These are phyloP conservation scores for Thamnophis sirtalis DNA, from an alignment of 2,113 vertebrate genomes.

Conservation along the genomic window DNA sequence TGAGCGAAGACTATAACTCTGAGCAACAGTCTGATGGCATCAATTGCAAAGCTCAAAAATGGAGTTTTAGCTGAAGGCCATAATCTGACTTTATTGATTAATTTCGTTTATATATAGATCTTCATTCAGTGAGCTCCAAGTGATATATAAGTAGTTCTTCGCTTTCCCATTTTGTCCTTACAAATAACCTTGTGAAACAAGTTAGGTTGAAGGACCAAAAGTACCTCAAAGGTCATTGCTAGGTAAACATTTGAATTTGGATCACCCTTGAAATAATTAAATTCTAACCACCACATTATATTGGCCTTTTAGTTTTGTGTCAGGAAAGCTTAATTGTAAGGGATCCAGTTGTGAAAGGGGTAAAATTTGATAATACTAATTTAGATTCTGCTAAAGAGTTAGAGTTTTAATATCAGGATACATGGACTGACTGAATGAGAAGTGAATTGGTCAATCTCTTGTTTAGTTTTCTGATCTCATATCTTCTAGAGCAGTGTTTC, in stretches of 20 bases:
- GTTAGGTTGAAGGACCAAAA: not conserved
- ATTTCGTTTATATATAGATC: not conserved
- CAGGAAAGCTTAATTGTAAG: not conserved
- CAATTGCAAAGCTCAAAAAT: not conserved
- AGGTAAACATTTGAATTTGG: not conserved
- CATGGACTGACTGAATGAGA: constrained; percentile 4
- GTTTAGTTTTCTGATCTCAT: not conserved
- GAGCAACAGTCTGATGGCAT: not conserved
- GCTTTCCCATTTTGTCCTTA: not conserved
- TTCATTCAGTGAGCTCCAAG: not conserved
- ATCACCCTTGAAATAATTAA: too few species aligned
- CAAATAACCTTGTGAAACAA: not conserved
- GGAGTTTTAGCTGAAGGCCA: not conserved
- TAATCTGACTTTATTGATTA: not conserved
- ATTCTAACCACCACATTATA: not conserved
- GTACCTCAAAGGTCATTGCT: not conserved
- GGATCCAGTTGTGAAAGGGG: not conserved
- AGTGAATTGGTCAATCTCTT: not conserved
- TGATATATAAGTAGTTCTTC: not conserved
- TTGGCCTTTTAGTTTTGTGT: not conserved
- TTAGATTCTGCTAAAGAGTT: not conserved
- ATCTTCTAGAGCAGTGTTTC: not conserved
- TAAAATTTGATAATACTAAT: not conserved
- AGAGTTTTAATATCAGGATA: not conserved
- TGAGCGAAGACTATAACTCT: not conserved